phyloP scores from a whole-genome alignment of 2,113 vertebrate genomes.

The Glareola pratincola region DNA sequence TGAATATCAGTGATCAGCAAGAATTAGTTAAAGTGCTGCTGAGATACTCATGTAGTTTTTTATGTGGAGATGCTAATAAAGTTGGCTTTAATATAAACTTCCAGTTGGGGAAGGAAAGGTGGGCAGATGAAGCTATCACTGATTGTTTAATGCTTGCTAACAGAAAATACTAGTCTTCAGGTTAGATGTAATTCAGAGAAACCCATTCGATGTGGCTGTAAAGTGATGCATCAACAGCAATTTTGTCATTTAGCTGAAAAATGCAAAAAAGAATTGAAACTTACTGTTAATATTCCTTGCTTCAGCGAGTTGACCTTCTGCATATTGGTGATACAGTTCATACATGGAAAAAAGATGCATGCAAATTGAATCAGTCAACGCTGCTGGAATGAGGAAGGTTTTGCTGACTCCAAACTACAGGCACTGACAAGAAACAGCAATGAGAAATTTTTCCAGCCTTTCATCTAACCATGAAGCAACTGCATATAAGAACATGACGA shows the following conservation, averaged over 20 bases:
- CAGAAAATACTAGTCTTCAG: neutral
- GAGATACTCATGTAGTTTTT: neutral
- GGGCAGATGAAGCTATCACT: neutral
- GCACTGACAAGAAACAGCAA: neutral
- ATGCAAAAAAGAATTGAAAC: neutral
- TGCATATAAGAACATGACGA: slow-evolving; percentile 6
- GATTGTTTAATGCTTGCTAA: neutral
- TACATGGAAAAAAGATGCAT: neutral
- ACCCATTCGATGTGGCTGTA: neutral
- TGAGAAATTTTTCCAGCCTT: slow-evolving; percentile 32
- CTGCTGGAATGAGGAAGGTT: neutral
- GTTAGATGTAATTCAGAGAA: neutral
- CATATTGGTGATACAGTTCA: slow-evolving; percentile 22
- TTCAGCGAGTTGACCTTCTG: slow-evolving; percentile 22
- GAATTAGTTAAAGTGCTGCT: neutral
- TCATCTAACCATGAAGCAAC: slow-evolving; percentile 8
- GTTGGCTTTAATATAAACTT: neutral
- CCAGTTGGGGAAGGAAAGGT: neutral
- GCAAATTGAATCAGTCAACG: slow-evolving; percentile 7
- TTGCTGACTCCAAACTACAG: slow-evolving; percentile 26
- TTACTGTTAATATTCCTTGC: neutral
- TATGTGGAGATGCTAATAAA: neutral
- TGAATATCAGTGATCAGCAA: neutral
- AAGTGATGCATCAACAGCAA: neutral
- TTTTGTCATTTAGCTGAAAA: neutral